Base-by-base conservation (phyloP, 1,140 invertebrate genomes). In the Sinonovacula constricta region DNA sequence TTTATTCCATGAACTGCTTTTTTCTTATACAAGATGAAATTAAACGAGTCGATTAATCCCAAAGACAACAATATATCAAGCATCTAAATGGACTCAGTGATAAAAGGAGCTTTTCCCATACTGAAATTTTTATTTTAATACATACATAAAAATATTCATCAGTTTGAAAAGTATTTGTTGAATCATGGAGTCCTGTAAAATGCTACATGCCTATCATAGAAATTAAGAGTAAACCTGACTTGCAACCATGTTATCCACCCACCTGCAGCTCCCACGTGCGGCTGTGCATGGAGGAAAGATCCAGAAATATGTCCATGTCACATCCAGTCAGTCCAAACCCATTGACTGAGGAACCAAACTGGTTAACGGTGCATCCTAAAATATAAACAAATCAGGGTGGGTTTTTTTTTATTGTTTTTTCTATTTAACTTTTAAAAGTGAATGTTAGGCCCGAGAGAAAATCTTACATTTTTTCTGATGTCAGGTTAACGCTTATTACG, bases 281-380 rank as follows among this genome's bases (percentile, higher is more conserved):
- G 22, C 72, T 34, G 30, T 76, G 72, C 72, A 76, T 76, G 2
- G 72, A 80, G n/a, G 62, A 79, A 18, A 89, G 67, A 57, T 88
- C 86, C 33, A 90, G 69, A 63, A 85, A 90, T 7, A 90, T 71
- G 75, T 90, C 89, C 80, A 90, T 84, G 79, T 90, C 89, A 84
- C 88, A 88, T 24, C 87, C 88, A 63, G 82, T 84, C 1, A 86
- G 68, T 18, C 88, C 89, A 81, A 88, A 88, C 14, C 88, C 87
- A 87, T 88, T 90, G 3, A 88, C 85, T 24, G 88, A 89, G 4
- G 89, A 90, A n/a, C 89, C 88, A 88, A 89, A 90, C 82, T 83
- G 84, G 67, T 87, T 83, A 14, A 90, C 81, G 0, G 79, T 83
- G 59, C 86, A 87, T 36, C 80, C 89, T 89, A 68, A 10, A 80